Evolutionary conservation across 2,113 vertebrate species (phyloP), one percentile per base, ranked within the genome.

Genomic region (Turdus rufiventris): DNA sequence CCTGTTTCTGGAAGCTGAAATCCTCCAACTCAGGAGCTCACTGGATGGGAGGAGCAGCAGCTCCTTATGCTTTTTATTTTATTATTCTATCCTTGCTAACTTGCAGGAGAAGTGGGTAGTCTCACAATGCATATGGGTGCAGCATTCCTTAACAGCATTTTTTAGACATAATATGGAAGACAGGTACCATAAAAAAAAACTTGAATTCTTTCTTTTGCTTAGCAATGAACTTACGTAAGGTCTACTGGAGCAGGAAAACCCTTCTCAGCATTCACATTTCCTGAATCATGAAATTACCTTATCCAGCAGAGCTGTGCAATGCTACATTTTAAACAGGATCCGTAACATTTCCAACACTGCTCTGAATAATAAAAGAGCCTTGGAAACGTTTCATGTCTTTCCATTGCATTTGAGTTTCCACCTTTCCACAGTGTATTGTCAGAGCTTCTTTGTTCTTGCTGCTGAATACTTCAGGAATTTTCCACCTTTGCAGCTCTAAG

Each of bases 231-330:
- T 94, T 65, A 57, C 13, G 14, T 68, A 61, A 88, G 42, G 24
- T 29, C 47, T 71, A 48, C 4, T 25, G 72, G 26, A 77, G 45
- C 31, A 91, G 76, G 85, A 76, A 85, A 75, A 51, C 8, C 6
- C 9, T 67, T 84, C 28, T 31, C 14, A 84, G 61, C n/a, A n/a
- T 73, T 70, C 36, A n/a, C 2, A 86, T 76, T 47, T 83, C 58
- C 67, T 91, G 68, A 87, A 53, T 87, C 25, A 80, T 83, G 58
- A 92, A 91, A 89, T 79, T 85, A 58, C n/a, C 14, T 88, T 75
- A 45, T 42, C 33, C 38, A 72, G 24, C 11, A 71, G 34, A 68
- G 26, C 19, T 72, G 33, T 62, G 33, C 14, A 76, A 43, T 53
- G 16, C 16, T 83, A 54, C 38, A 83, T 80, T 63, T 94, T 68